phyloP scores from a whole-genome alignment of 2,113 vertebrate genomes.

The Gallinago undulata region DNA sequence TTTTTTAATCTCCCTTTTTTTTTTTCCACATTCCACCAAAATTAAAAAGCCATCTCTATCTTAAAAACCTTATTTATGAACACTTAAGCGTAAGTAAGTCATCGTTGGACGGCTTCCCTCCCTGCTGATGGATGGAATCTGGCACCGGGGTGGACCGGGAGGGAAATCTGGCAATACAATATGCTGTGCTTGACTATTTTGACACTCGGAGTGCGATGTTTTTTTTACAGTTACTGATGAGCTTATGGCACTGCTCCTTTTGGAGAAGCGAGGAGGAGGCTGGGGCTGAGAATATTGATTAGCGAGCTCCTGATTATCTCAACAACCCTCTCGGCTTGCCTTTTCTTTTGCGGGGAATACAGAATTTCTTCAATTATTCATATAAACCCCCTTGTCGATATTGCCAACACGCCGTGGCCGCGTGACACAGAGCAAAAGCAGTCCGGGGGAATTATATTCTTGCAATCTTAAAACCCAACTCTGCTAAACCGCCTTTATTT shows the following conservation, averaged over 20 bases:
- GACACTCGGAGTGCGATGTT: constrained; percentile 78
- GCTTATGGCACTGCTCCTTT: constrained; percentile 80
- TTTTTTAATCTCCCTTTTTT: not conserved
- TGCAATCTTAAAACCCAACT: not conserved
- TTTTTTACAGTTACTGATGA: constrained; percentile 80
- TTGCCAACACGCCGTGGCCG: constrained; percentile 69
- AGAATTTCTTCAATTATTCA: constrained; percentile 89
- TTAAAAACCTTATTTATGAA: constrained; percentile 80
- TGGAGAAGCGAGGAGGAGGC: constrained; percentile 68
- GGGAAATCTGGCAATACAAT: constrained; percentile 77
- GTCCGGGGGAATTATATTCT: constrained; percentile 67
- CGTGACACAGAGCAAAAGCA: constrained; percentile 62
- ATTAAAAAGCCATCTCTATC: constrained; percentile 84
- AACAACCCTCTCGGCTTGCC: constrained; percentile 72
- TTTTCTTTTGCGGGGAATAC: constrained; percentile 79
- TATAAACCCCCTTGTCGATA: constrained; percentile 82
- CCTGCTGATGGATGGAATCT: constrained; percentile 80
- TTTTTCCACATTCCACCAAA: constrained; percentile 62
- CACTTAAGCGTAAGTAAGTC: constrained; percentile 76
- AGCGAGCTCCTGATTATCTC: constrained; percentile 87
- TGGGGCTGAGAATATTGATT: constrained; percentile 84
- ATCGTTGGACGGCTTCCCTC: constrained; percentile 76
- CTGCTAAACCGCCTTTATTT: constrained; percentile 31
- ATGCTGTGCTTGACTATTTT: constrained; percentile 80
- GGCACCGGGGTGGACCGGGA: constrained; percentile 63